Evolutionary conservation across 2,888 invertebrate genomes (phyloP).

Genomic region (Ennomos erosarius): DNA sequence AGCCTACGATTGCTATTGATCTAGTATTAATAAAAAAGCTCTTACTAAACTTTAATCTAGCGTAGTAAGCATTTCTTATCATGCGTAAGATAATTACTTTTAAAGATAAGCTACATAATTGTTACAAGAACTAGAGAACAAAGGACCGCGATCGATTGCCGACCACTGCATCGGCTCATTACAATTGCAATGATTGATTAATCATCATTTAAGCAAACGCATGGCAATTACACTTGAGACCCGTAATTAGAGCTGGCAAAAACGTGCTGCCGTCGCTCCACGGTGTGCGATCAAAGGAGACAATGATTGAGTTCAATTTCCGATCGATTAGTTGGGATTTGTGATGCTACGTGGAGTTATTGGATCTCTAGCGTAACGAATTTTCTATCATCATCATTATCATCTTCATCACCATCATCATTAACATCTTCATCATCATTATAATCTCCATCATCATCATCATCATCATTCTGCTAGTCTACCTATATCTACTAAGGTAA

Average conservation of each 20-base stretch:
- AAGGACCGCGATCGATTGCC: constrained; percentile 19
- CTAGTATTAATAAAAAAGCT: too few species aligned
- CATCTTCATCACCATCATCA: too few species aligned
- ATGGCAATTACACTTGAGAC: constrained; percentile 35
- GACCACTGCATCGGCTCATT: constrained; percentile 25
- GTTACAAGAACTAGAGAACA: constrained; percentile 34
- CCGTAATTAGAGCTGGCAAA: constrained; percentile 38
- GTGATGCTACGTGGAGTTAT: constrained; percentile 20
- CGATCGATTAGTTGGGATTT: constrained; percentile 9
- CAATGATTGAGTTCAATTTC: constrained; percentile 9
- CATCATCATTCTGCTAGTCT: too few species aligned
- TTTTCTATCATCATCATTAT: too few species aligned
- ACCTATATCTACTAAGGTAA: too few species aligned
- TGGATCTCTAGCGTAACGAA: not conserved
- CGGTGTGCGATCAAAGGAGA: constrained; percentile 40
- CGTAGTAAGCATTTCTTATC: constrained; percentile 17
- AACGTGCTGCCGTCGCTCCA: constrained; percentile 37
- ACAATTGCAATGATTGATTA: constrained; percentile 31
- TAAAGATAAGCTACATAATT: constrained; percentile 22
- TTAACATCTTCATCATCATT: too few species aligned
- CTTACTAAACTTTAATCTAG: too few species aligned
- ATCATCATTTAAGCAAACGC: constrained; percentile 39
- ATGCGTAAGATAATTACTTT: constrained; percentile 20
- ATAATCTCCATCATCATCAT: too few species aligned
- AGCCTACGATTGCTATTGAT: too few species aligned